These are phyloP conservation scores for Xanthostigma xanthostigma DNA, from an alignment of 2,888 invertebrate species.

Conservation along the genomic window DNA sequence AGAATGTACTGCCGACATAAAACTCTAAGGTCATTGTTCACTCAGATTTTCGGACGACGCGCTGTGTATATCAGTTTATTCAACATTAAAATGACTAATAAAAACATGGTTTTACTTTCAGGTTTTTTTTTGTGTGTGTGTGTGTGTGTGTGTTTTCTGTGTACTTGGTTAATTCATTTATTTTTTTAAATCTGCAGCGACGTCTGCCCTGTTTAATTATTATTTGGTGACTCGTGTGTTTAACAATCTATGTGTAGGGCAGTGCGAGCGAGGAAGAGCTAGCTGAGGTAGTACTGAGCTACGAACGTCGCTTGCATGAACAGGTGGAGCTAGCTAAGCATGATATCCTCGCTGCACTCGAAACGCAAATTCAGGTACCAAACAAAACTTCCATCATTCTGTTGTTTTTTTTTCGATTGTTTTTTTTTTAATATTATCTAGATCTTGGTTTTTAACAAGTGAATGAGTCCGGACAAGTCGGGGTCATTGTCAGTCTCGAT, in stretches of 20 bases:
- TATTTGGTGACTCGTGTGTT: not conserved
- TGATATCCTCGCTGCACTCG: slow-evolving; percentile 53
- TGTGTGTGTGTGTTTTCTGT: too few relatives aligned
- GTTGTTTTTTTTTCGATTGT: not conserved
- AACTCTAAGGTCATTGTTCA: too few relatives aligned
- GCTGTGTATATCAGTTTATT: too few relatives aligned
- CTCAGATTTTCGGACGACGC: too few relatives aligned
- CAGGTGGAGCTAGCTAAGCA: slow-evolving; percentile 46
- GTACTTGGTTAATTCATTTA: too few relatives aligned
- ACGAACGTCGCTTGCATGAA: slow-evolving; percentile 39
- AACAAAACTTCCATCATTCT: not conserved
- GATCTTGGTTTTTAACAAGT: not conserved
- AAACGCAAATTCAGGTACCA: slow-evolving; percentile 59
- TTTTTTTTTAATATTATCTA: not conserved
- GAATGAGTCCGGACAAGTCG: too few relatives aligned
- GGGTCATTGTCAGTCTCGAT: too few relatives aligned
- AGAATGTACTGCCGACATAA: too few relatives aligned
- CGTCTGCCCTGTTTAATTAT: not conserved
- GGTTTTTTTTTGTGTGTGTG: too few relatives aligned
- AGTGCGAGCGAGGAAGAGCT: slow-evolving; percentile 28
- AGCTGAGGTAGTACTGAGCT: slow-evolving; percentile 29
- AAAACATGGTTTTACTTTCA: too few relatives aligned
- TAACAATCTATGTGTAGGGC: slow-evolving; percentile 12
- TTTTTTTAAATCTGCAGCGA: too few relatives aligned
- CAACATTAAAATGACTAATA: too few relatives aligned